Evolutionary conservation across 1,140 invertebrate species (phyloP).

Genomic region (Lepidurus arcticus): DNA sequence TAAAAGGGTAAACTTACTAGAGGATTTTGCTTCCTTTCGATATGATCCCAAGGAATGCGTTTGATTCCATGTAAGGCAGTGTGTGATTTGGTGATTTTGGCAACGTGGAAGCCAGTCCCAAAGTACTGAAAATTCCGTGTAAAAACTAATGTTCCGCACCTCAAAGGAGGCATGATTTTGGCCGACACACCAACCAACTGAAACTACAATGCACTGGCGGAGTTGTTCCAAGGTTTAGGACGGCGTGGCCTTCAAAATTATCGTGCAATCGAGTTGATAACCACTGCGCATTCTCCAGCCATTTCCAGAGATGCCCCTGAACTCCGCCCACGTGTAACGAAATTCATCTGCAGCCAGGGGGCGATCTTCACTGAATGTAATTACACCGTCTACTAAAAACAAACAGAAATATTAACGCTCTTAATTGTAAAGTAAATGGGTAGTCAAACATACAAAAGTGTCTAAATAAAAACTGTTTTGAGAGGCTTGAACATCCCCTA

Average conservation of each 20-base stretch:
- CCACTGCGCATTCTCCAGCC: too few species aligned
- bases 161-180: neutral
- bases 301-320: neutral
- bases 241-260: neutral
- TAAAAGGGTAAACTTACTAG: neutral
- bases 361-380: neutral
- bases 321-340: neutral
- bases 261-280: neutral
- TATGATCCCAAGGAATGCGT: neutral
- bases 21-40: neutral
- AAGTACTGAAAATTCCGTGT: neutral
- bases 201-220: neutral
- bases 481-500: neutral
- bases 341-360: neutral
- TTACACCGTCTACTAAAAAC: neutral
- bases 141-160: neutral
- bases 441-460: neutral
- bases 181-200: neutral
- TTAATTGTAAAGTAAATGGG: neutral
- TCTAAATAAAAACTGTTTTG: neutral
- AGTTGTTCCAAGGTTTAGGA: neutral
- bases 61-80: neutral
- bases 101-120: neutral
- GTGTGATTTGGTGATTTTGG: neutral
- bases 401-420: neutral